A percentile compares a stretch with the other conserved stretches of the same genome.
Evolutionary conservation across 2,113 vertebrate species (phyloP).

Genomic region (Epinephelus cyanopodus): DNA sequence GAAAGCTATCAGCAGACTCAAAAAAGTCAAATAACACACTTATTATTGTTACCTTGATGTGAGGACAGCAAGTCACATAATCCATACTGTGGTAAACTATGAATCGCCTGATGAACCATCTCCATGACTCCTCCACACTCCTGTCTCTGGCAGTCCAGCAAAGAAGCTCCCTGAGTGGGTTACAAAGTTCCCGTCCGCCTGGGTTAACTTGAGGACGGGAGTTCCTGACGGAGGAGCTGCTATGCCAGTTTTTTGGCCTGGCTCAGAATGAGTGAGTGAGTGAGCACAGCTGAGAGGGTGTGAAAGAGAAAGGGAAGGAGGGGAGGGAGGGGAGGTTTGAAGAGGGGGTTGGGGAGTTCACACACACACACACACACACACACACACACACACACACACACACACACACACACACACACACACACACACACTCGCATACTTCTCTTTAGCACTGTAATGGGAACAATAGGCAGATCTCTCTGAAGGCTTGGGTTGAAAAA

Average conservation of each 20-base stretch:
- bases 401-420: constrained; percentile 38
- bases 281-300: constrained; percentile 81
- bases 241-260: constrained; percentile 71
- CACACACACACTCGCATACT: constrained; percentile 63
- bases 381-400: constrained; percentile 18
- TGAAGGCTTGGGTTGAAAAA: constrained; percentile 60
- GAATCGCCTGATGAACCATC: constrained; percentile 71
- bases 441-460: constrained; percentile 73
- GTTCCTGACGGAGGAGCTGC: constrained; percentile 59
- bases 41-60: constrained; percentile 78
- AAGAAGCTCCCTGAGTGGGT: constrained; percentile 44
- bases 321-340: constrained; percentile 69
- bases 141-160: constrained; percentile 33
- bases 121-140: constrained; percentile 75
- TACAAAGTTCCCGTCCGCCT: constrained; percentile 40
- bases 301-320: constrained; percentile 74
- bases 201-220: constrained; percentile 65
- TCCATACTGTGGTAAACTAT: constrained; percentile 75
- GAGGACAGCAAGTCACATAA: constrained; percentile 68
- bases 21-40: constrained; percentile 7
- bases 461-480: constrained; percentile 86
- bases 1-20: constrained; percentile 8
- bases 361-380: constrained; percentile 35
- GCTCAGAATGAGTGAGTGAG: constrained; percentile 76
- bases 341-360: constrained; percentile 69